Base-by-base conservation (phyloP, 2,888 invertebrate species). In the Thereva unica region DNA sequence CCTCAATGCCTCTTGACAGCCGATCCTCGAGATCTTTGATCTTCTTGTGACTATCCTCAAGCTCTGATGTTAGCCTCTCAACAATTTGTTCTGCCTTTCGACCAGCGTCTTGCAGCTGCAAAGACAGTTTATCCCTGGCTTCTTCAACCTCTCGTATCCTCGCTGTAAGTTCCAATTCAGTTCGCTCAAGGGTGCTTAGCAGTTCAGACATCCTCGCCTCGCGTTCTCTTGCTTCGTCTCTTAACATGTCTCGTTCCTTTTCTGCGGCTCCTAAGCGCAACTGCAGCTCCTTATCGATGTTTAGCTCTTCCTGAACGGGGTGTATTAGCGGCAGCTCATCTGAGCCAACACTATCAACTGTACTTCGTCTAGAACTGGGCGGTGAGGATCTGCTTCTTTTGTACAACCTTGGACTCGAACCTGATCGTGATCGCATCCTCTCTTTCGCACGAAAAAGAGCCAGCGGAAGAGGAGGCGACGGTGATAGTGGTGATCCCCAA, bases 151-250 rank as follows among this genome's bases (percentile, higher is more conserved):
- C 91, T 75, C 87, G 86, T 40, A 89, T 86, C 76, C 89, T 84
- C 71, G 87, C 83, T 69, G 86, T 87, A 64, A 91, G 79, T 79
- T 92, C 90, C 72, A 89, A 87, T 76, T 93, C 92, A 69, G 89
- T 90, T 74, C 87, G 86, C 76, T 93, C 89, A 67, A 93, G 82
- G n/a, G 87, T 86, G 50, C 84, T 85, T 49, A 93, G 84, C 70
- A 93, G 81, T 73, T 93, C 92, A 72, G 92, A 90, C 82, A 92
- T 87, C 76, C 89, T 86, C 73, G 87, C 86, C 76, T 92, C 91
- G 70, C 89, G 84, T 70, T 87, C 82, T 57, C 86, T 84, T 57
- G 90, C 87, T 73, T 92, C 91, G 77, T 89, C 89, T 53, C 89
- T 86, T 69, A 91, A 80, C 73, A 89, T 85, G 63, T 87, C 84